phyloP scores from a whole-genome alignment of 2,888 invertebrate species.

The Liopterus haemorrhoidalis region DNA sequence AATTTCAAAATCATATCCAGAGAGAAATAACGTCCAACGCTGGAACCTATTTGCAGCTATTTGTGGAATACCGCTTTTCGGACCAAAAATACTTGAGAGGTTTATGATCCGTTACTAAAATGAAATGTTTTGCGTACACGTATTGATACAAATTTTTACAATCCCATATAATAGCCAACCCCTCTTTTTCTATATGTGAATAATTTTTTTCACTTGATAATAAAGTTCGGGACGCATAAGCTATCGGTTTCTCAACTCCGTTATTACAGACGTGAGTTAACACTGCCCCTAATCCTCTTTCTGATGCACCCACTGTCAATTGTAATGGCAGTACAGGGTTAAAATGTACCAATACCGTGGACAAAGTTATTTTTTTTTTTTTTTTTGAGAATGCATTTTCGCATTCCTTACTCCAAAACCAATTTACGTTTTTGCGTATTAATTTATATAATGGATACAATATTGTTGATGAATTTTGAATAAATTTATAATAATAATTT shows the following conservation, averaged over 20 bases:
- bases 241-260: slow-evolving; percentile 12
- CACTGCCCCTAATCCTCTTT: background rate
- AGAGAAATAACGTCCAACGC: slow-evolving; percentile 24
- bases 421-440: too few species aligned
- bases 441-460: too few species aligned
- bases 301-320: slow-evolving; percentile 17
- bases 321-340: slow-evolving; percentile 10
- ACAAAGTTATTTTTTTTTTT: background rate
- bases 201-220: too few species aligned
- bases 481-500: too few species aligned
- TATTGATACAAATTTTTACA: slow-evolving; percentile 11
- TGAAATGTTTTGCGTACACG: background rate
- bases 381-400: background rate
- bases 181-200: too few species aligned
- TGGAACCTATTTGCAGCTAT: slow-evolving; percentile 22
- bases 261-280: slow-evolving; percentile 7
- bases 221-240: slow-evolving; percentile 22
- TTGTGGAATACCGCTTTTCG: slow-evolving; percentile 1
- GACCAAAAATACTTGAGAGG: slow-evolving; percentile 14
- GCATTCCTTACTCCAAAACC: too few species aligned
- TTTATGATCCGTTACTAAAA: slow-evolving; percentile 12
- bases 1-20: slow-evolving; percentile 27
- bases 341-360: slow-evolving; percentile 1
- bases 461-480: too few species aligned
- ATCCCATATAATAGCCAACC: too few species aligned